phyloP scores from a whole-genome alignment of 1,140 invertebrate genomes.

The Drosophila simulans region DNA sequence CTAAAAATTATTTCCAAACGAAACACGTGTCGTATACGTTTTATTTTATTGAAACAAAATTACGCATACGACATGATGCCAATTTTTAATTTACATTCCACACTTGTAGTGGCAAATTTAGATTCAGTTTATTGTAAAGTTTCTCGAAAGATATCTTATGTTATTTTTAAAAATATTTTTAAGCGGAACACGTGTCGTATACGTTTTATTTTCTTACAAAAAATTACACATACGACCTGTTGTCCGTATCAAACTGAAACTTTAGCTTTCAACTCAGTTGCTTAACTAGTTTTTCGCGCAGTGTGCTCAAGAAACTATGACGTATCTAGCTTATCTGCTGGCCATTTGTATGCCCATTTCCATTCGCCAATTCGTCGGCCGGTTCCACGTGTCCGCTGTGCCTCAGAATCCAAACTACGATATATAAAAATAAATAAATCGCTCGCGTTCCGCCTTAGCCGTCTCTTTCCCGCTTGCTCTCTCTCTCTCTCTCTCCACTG shows the following conservation, averaged over 20 bases:
- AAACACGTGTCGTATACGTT: neutral
- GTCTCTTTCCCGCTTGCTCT: neutral
- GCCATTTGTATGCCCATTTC: constrained; percentile 22
- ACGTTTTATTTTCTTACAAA: neutral
- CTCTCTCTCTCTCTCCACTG: neutral
- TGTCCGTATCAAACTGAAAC: no score
- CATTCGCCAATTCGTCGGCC: constrained; percentile 48
- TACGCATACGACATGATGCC: neutral
- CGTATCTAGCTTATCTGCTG: constrained; percentile 24
- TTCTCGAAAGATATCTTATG: neutral
- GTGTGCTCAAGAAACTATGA: constrained; percentile 30
- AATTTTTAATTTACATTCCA: no score
- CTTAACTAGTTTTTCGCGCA: neutral
- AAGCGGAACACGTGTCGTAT: neutral
- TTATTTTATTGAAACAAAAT: neutral
- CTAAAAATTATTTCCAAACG: no score
- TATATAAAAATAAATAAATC: constrained; percentile 71
- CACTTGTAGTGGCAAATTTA: no score
- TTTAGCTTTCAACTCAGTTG: neutral
- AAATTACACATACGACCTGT: neutral
- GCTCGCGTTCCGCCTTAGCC: constrained; percentile 1
- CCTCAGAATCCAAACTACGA: constrained; percentile 48
- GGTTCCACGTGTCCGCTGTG: constrained; percentile 39
- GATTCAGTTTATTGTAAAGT: no score
- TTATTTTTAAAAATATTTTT: no score